These are phyloP conservation scores for Phoebastria nigripes DNA, from an alignment of 2,797 vertebrate genomes.

Conservation along the genomic window DNA sequence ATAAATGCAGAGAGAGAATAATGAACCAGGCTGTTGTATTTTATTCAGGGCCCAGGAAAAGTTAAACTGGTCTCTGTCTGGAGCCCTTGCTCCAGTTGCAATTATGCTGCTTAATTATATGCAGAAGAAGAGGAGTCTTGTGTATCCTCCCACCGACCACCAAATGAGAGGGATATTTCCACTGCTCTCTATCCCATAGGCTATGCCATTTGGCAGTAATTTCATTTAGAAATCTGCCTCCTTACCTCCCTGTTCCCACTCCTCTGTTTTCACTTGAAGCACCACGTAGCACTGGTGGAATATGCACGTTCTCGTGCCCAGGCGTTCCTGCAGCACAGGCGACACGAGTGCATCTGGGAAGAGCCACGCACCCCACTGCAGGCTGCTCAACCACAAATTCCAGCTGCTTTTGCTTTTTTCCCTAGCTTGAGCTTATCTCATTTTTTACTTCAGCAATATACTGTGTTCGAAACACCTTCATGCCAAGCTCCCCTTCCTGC, in stretches of 20 bases:
- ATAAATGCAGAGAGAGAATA: not conserved
- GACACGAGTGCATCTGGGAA: not conserved
- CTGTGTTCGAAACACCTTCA: not conserved
- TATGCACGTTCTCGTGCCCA: not conserved
- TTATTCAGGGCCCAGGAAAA: not conserved
- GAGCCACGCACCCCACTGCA: not conserved
- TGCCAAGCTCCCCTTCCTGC: not conserved
- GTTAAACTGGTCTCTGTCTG: not conserved
- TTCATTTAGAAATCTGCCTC: not conserved
- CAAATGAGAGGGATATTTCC: not conserved
- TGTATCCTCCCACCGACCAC: not conserved
- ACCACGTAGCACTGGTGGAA: accelerated
- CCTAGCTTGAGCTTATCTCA: not conserved
- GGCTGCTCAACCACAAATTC: not conserved
- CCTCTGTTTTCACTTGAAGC: not conserved
- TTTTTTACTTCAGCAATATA: not conserved
- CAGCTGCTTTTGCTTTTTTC: not conserved
- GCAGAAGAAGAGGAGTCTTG: not conserved
- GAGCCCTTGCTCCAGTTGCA: not conserved
- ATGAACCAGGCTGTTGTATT: not conserved
- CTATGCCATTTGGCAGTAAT: not conserved
- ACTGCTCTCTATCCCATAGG: not conserved
- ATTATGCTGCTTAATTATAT: not conserved
- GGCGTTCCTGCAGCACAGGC: not conserved
- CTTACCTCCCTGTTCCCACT: not conserved